These are phyloP conservation scores for Troglohyphantes excavatus DNA, from an alignment of 2,888 invertebrate species.

Conservation along the genomic window DNA sequence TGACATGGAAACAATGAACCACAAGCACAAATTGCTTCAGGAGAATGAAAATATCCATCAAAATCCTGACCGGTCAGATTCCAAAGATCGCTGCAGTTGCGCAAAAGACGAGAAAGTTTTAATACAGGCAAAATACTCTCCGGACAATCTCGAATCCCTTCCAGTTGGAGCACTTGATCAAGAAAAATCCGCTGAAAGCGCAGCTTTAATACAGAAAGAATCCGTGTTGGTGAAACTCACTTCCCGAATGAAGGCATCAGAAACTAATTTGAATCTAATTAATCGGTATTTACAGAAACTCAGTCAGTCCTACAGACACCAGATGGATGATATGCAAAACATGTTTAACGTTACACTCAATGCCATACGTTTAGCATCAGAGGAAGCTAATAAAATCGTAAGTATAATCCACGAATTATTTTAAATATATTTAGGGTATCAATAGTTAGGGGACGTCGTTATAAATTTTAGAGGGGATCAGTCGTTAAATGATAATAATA, in stretches of 20 bases:
- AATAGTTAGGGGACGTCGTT: too few relatives aligned
- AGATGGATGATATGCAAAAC: constrained; percentile 52
- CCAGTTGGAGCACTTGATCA: not conserved
- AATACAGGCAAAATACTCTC: not conserved
- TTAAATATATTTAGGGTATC: too few relatives aligned
- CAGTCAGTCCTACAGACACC: constrained; percentile 57
- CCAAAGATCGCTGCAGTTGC: not conserved
- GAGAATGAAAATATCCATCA: not conserved
- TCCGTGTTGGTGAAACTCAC: constrained; percentile 58
- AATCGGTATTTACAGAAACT: constrained; percentile 63
- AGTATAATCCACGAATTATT: too few relatives aligned
- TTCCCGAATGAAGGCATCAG: constrained; percentile 23
- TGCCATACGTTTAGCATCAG: constrained; percentile 34
- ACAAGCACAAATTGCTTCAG: not conserved
- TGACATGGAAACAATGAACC: not conserved
- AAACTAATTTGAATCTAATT: constrained; percentile 51
- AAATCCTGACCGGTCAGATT: not conserved
- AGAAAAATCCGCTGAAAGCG: constrained; percentile 29
- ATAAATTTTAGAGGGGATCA: too few relatives aligned
- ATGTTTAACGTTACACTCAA: constrained; percentile 44
- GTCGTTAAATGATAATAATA: too few relatives aligned
- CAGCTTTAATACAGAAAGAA: constrained; percentile 67
- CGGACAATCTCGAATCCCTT: not conserved
- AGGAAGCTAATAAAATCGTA: constrained; percentile 49
- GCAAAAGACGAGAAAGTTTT: not conserved